Base-by-base conservation (phyloP, 2,888 invertebrate species). In the Himalopsyche tibetana region DNA sequence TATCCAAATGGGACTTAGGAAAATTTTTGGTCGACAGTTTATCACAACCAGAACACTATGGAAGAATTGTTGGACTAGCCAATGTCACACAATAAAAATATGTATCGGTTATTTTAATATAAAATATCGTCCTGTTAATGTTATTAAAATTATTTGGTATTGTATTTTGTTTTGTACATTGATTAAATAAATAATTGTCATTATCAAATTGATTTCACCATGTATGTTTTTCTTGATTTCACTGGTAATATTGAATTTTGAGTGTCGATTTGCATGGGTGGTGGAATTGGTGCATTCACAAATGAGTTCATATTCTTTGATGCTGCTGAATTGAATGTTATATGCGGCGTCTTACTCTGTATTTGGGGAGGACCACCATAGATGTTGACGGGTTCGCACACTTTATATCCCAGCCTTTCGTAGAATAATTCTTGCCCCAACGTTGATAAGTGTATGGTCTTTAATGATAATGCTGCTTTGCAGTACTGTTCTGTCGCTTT, bases 1-100 rank as follows among this genome's bases (percentile, higher is more conserved):
- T 97, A 86, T 96, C 97, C 17, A 97, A 97, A 90, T 92, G 94
- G 90, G 96, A 97, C 91, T 93, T 98, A 82, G 97, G 95, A 1
- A 93, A 94, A 88, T 97, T 97, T 91, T 93, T 97, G 86, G 94
- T 97, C 0, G 95, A 97, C 89, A 93, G 94, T 81, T 92, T 97
- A 80, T 92, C 92, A n/a, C 94, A 95, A 87, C 93, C 96, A 0
- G 95, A 97, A 90, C 95, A 96, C 91, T 95, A 95, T 90, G 93
- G 94, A 82, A 94, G 94, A 91, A 92, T 94, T 69, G 94, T 94
- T 90, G 96, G 96, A 15, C 94, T 96, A 89, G 94, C 94, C 69
- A 94, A 84, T 81, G 85, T 85, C 51, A 40, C 69, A 38, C 28
- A 55, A 55, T 38, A 88, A 84, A 63, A 56, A 85, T 36, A 45